Percentiles rank a stretch among this genome's conserved stretches.
phyloP scores from a whole-genome alignment of 2,888 invertebrate species.

The Thumatha senex region DNA sequence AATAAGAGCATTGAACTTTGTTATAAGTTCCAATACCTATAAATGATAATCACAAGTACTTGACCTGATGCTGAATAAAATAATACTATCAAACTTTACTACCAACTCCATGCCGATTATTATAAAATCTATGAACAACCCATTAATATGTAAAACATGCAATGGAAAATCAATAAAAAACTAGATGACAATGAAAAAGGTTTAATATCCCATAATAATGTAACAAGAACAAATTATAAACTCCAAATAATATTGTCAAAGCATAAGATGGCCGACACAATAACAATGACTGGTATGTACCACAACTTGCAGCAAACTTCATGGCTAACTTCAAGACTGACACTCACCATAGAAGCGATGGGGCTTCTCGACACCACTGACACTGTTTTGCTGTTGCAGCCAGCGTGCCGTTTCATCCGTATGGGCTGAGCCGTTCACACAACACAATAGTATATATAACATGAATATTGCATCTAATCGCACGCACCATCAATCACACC shows the following conservation, averaged over 20 bases:
- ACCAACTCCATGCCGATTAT: slow-evolving; percentile 16
- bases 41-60: not conserved
- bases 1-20: slow-evolving; percentile 49
- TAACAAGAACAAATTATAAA: slow-evolving; percentile 31
- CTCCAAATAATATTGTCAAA: slow-evolving; percentile 50
- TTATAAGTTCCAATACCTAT: slow-evolving; percentile 16
- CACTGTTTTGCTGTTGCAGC: slow-evolving; percentile 72
- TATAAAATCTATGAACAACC: slow-evolving; percentile 6
- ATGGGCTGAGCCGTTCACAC: slow-evolving; percentile 81
- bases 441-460: slow-evolving; percentile 83
- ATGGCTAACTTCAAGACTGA: slow-evolving; percentile 18
- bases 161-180: slow-evolving; percentile 37
- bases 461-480: slow-evolving; percentile 81
- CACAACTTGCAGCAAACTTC: slow-evolving; percentile 31
- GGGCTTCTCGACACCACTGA: slow-evolving; percentile 64
- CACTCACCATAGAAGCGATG: slow-evolving; percentile 81
- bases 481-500: slow-evolving; percentile 76
- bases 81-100: slow-evolving; percentile 8
- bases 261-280: slow-evolving; percentile 65
- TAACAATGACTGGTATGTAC: slow-evolving; percentile 38
- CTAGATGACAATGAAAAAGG: slow-evolving; percentile 32
- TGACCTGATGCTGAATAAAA: not conserved
- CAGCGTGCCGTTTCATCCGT: slow-evolving; percentile 79
- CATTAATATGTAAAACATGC: slow-evolving; percentile 29
- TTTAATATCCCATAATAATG: slow-evolving; percentile 34